Evolutionary conservation across 1,140 invertebrate genomes (phyloP).

Genomic region (Lepidurus couesii): DNA sequence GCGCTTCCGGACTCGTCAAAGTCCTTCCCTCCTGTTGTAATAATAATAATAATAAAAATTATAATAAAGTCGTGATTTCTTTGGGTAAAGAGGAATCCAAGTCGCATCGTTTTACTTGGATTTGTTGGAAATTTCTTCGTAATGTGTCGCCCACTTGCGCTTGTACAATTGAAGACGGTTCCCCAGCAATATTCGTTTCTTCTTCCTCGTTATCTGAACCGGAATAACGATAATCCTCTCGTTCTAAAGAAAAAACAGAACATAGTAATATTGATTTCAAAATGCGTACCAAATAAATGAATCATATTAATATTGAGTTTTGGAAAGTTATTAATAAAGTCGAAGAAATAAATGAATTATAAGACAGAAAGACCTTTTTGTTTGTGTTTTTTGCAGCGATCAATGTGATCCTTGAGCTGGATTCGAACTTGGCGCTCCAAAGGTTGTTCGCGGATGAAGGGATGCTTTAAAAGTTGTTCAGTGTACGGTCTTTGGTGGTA

Average conservation of each 20-base stretch:
- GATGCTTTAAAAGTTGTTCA: constrained; percentile 93
- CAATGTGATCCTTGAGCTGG: constrained; percentile 98
- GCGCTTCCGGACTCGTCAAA: constrained; percentile 49
- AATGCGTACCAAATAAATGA: neutral
- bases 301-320: neutral
- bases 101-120: constrained; percentile 56
- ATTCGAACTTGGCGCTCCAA: constrained; percentile 96
- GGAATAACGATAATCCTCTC: constrained; percentile 67
- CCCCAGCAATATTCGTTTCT: constrained; percentile 76
- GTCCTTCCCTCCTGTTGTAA: constrained; percentile 60
- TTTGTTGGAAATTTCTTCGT: constrained; percentile 93
- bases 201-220: constrained; percentile 79
- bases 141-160: constrained; percentile 83
- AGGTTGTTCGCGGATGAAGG: constrained; percentile 96
- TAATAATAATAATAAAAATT: constrained; percentile 39
- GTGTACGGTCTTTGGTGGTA: constrained; percentile 97
- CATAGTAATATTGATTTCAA: neutral
- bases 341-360: neutral
- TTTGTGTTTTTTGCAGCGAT: constrained; percentile 90
- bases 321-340: neutral
- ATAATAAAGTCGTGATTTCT: constrained; percentile 26
- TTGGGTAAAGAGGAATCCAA: constrained; percentile 23
- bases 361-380: constrained; percentile 57
- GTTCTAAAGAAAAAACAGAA: constrained; percentile 39
- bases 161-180: constrained; percentile 83